Evolutionary conservation across 2,888 invertebrate species (phyloP).

Genomic region (Eupithecia centaureata): DNA sequence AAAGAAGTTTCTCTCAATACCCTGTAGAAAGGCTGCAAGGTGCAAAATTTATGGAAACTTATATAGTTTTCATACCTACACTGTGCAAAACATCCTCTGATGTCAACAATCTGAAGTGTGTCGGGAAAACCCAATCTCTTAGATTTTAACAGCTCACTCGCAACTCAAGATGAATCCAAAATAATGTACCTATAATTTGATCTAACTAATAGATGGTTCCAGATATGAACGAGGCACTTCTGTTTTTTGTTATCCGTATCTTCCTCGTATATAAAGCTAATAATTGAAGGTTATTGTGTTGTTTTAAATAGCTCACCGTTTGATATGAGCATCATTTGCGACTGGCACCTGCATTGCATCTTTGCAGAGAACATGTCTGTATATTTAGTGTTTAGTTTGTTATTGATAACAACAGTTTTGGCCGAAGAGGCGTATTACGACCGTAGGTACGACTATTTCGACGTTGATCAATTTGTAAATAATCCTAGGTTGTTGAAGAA

Average conservation of each 20-base stretch:
- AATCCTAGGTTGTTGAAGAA: conserved; percentile 87
- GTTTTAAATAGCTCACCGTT: conserved; percentile 64
- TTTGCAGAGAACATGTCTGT: conserved; percentile 30
- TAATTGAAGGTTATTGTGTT: conserved; percentile 55
- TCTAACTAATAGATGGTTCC: conserved; percentile 32
- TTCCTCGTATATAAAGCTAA: conserved; percentile 50
- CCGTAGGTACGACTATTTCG: conserved; percentile 85
- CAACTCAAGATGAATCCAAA: conserved; percentile 26
- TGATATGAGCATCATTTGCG: conserved; percentile 54
- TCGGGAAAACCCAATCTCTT: conserved; percentile 29
- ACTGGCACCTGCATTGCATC: conserved; percentile 4
- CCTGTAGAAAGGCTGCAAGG: too few species aligned
- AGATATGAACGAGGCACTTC: conserved; percentile 46
- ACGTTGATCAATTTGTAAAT: conserved; percentile 86
- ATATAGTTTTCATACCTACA: neutral
- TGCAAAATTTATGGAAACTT: too few species aligned
- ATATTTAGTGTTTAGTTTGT: conserved; percentile 40
- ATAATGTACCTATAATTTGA: conserved; percentile 7
- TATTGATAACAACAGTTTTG: conserved; percentile 37
- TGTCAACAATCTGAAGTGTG: conserved; percentile 4
- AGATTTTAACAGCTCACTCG: conserved; percentile 15
- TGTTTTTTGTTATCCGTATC: conserved; percentile 46
- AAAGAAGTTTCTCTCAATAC: neutral
- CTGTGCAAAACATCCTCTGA: neutral
- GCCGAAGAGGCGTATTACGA: conserved; percentile 61